Percentiles rank a stretch among this genome's conserved stretches.
phyloP scores from a whole-genome alignment of 2,888 invertebrate genomes.

The Tricholauxania praeusta region DNA sequence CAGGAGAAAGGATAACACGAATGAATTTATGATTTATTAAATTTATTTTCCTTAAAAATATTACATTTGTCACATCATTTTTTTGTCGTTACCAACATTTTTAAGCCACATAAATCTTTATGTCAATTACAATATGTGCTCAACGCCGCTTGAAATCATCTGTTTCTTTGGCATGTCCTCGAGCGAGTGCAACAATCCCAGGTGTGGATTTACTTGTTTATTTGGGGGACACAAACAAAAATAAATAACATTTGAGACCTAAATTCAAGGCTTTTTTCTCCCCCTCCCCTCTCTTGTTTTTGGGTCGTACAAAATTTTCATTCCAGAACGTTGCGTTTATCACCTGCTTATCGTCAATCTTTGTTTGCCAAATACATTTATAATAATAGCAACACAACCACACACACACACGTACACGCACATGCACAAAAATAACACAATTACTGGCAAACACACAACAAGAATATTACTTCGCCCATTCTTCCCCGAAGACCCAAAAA shows the following conservation, averaged over 20 bases:
- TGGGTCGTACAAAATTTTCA: background rate
- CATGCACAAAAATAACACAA: conserved; percentile 6
- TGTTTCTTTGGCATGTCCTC: conserved; percentile 31
- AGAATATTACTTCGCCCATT: background rate
- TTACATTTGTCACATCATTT: conserved; percentile 2
- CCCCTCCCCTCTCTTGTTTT: background rate
- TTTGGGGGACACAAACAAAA: background rate
- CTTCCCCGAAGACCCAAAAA: background rate
- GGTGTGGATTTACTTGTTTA: background rate
- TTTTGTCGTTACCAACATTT: background rate
- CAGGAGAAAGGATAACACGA: background rate
- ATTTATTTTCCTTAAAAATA: conserved; percentile 3
- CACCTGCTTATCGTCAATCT: conserved; percentile 33
- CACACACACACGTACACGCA: conserved; percentile 40
- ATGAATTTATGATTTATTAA: conserved; percentile 26
- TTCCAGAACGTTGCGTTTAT: conserved; percentile 31
- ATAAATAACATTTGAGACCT: background rate
- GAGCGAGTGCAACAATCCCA: conserved; percentile 9
- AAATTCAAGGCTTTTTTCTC: too few relatives aligned
- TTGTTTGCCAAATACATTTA: conserved; percentile 51
- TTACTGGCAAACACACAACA: background rate
- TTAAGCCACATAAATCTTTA: conserved; percentile 38
- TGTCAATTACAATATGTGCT: conserved; percentile 51
- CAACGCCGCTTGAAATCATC: conserved; percentile 59
- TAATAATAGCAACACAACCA: conserved; percentile 47